Evolutionary conservation across 1,140 invertebrate genomes (phyloP), one percentile per base, ranked within the genome.

Genomic region (Pseudomyrmex cubaensis): DNA sequence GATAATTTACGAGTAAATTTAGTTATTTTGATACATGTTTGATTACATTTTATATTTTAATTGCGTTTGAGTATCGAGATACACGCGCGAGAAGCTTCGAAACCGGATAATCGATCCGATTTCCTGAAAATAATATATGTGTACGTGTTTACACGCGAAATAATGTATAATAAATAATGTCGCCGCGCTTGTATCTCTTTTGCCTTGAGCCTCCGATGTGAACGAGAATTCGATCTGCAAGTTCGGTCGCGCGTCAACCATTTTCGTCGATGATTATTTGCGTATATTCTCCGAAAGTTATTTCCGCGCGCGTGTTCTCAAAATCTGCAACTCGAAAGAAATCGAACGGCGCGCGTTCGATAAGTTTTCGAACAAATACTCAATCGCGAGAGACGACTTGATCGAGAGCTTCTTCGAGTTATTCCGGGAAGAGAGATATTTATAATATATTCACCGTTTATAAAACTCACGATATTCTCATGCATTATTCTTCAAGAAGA

Each of bases 361-460:
- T 35, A 35, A 8, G 25, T 10, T 9, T n/a, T 57, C 8, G 20
- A 9, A 70, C 62, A 78, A 70, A 78, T 17, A 48, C 50, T 22
- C 44, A 35, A 78, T 57, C 9, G 20, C 13, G 54, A 63, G 48
- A 76, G 35, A 67, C 52, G 17, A 78, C 63, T 25, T 12, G 63
- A 57, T 48, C 44, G 54, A 17, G 54, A 17, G 52, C 15, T 62
- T 50, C 25, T 52, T 63, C 56, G 20, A 63, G 10, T 54, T 61
- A 76, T 46, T 77, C 48, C 35, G 35, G 35, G 5, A 35, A 35
- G 35, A 35, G 35, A 0, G 59, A 77, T 72, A 75, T 75, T 73
- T 82, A 35, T 76, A 82, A 82, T 82, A 63, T 25, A 57, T 57
- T 77, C 72, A 12, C 20, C 54, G 72, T 62, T 82, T 77, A 72